These are phyloP conservation scores for Tylochromis polylepis DNA, from an alignment of 2,113 vertebrate species.

Conservation along the genomic window DNA sequence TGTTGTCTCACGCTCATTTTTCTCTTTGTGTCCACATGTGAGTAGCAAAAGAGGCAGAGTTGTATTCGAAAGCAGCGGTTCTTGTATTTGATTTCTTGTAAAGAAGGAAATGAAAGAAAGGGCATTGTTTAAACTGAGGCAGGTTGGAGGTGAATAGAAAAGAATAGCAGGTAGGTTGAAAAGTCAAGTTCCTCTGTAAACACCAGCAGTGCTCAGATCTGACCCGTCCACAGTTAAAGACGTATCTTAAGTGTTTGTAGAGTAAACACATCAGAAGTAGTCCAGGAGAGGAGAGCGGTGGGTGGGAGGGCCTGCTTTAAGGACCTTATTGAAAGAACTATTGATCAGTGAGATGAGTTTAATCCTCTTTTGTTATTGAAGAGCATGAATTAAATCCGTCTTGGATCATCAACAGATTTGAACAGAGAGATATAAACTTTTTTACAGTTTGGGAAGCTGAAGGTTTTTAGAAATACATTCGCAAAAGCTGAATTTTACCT, in stretches of 20 bases:
- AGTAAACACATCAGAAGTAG: slow-evolving; percentile 26
- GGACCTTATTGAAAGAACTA: background rate
- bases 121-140: background rate
- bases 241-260: slow-evolving; percentile 24
- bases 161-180: background rate
- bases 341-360: slow-evolving; percentile 20
- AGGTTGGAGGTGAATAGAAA: background rate
- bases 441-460: background rate
- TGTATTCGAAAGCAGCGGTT: background rate
- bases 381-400: background rate
- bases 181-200: slow-evolving; percentile 9
- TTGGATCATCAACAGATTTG: background rate
- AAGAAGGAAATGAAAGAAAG: background rate
- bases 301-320: background rate
- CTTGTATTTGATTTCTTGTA: background rate
- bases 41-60: background rate
- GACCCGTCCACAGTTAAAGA: background rate
- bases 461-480: background rate
- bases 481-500: background rate
- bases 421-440: background rate
- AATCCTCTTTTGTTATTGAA: background rate
- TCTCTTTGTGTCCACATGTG: background rate
- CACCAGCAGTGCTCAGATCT: background rate
- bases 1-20: background rate
- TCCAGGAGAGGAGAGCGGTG: background rate